Evolutionary conservation across 2,888 invertebrate genomes (phyloP), one percentile per base, ranked within the genome.

Genomic region (Tenthredo mesomela): DNA sequence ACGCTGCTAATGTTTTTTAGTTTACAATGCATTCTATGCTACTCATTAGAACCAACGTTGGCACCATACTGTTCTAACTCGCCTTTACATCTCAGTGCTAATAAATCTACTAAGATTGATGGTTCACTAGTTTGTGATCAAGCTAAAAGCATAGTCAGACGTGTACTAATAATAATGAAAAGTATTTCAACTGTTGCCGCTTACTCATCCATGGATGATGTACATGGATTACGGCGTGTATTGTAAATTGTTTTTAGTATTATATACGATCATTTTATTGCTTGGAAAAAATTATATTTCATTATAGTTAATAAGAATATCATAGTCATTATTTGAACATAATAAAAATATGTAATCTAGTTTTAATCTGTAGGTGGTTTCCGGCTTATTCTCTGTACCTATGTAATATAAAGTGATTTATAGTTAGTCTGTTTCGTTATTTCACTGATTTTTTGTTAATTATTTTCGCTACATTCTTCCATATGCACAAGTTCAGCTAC

Each of bases 181-280:
- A 83, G 65, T 75, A 86, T 82, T 86, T 84, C 78, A 83, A 84
- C 67, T 67, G 21, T 67, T 43, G 21, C 82, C 29, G 86, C 86
- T 75, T 33, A 33, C 33, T 29, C 33, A 25, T 54, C 82, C 84
- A 85, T 82, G 25, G 25, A 67, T 40, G 40, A 77, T 82, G n/a
- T n/a, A n/a, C 70, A 85, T 86, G 85, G 67, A 67, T n/a, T n/a
- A n/a, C n/a, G 84, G 84, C 85, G 86, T 80, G 43, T 84, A 85
- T 85, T 78, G 84, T 84, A 84, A 75, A 84, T 82, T 84, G 84
- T 86, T 83, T 85, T 80, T 77, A 85, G 85, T 85, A 84, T 84
- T 50, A 33, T n/a, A 61, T 37, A 82, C n/a, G 15, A 61, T 87
- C 87, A 86, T 88, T 88, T 87, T 86, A 84, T 85, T 89, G 88